Base-by-base conservation (phyloP, 2,113 vertebrate species). In the Tinamus guttatus region DNA sequence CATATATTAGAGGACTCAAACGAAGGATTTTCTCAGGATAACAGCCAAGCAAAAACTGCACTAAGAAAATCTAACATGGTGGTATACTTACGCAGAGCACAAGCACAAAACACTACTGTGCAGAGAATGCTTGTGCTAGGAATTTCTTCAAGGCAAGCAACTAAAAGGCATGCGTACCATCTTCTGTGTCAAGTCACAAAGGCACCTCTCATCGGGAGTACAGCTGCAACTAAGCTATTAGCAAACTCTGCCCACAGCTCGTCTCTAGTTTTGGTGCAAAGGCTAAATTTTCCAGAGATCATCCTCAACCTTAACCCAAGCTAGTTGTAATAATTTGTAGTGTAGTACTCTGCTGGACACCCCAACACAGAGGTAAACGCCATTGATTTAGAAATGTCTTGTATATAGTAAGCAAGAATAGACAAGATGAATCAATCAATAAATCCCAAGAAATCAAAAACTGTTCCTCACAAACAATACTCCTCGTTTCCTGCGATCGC, bases 221-320 rank as follows among this genome's bases (percentile, higher is more conserved):
- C 2, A 58, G 52, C 24, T 41, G 49, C 40, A 87, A 80, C 68
- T 78, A 77, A 87, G 38, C 49, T 77, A 45, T 69, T 74, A 6
- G 11, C 17, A 81, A 90, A 71, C 49, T 85, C 85, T 86, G 78
- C 40, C 74, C 59, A 58, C 0, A 1, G 43, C 87, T 43, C 81
- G 96, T 89, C 93, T 83, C 58, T 54, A 52, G 38, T 82, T 93
- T 94, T 91, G 74, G 70, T 96, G 93, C 59, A 79, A 94, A 95
- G 76, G 49, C 65, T 84, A 82, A 91, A 96, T 94, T 85, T 65
- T 90, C 87, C 38, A 87, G n/a, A 93, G 54, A 93, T n/a, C 59
- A 83, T 40, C 11, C 0, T 65, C 38, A 76, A 25, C 59, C 41
- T 87, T 80, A 89, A 76, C 24, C 36, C n/a, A 65, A 92, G 88